Conservation (phyloP, 2,888 invertebrate genomes). For the Gibbula magus region DNA sequence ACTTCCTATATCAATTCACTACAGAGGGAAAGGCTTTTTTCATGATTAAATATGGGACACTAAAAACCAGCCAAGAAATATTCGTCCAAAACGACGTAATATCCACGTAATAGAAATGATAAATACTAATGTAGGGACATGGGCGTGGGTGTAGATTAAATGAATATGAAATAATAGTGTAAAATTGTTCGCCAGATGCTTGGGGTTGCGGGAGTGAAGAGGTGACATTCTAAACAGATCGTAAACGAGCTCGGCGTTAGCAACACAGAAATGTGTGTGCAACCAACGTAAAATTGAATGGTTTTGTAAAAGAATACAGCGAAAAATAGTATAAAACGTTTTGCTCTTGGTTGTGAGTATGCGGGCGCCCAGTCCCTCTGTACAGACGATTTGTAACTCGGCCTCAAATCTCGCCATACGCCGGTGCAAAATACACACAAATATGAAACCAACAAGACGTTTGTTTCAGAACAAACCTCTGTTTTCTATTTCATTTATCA, state of each 20-base stretch:
- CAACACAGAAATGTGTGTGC: background rate
- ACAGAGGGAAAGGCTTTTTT: too few relatives aligned
- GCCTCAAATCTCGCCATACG: background rate
- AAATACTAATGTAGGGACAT: too few relatives aligned
- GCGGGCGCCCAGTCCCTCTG: background rate
- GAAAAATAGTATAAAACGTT: background rate
- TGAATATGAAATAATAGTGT: too few relatives aligned
- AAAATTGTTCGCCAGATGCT: background rate
- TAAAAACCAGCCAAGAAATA: too few relatives aligned
- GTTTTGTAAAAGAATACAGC: background rate
- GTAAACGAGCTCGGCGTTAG: background rate
- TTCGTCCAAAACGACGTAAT: too few relatives aligned
- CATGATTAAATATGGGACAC: too few relatives aligned
- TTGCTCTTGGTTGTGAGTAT: background rate
- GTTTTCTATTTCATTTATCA: constrained; percentile 16
- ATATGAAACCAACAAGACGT: constrained; percentile 11
- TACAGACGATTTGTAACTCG: background rate
- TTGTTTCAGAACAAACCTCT: background rate
- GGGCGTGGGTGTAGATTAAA: too few relatives aligned
- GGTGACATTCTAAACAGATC: background rate
- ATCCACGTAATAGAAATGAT: too few relatives aligned
- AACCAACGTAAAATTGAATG: background rate
- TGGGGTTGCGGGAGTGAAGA: background rate
- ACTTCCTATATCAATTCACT: too few relatives aligned
- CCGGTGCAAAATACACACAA: background rate